phyloP scores from a whole-genome alignment of 2,797 vertebrate species.

The Sternarchorhynchus goeldii region DNA sequence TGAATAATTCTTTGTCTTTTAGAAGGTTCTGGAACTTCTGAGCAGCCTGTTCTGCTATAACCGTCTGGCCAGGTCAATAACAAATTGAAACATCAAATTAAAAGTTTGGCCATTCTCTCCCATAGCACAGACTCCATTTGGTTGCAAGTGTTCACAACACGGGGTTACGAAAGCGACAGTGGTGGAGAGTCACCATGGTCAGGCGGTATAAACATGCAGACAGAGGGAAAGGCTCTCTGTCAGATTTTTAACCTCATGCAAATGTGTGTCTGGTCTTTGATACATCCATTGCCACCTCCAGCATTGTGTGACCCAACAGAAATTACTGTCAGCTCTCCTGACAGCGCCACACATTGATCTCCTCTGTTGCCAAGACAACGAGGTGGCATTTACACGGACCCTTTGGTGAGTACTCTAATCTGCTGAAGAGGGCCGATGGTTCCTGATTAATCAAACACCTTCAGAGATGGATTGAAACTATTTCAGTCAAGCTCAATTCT shows the following conservation, averaged over 20 bases:
- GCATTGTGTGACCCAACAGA: constrained; percentile 77
- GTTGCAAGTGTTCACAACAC: not conserved
- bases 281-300: constrained; percentile 73
- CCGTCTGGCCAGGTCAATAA: not conserved
- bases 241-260: constrained; percentile 43
- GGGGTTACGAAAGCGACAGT: not conserved
- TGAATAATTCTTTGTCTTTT: constrained; percentile 33
- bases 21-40: not conserved
- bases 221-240: constrained; percentile 7
- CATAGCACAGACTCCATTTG: not conserved
- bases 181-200: not conserved
- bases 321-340: constrained; percentile 78
- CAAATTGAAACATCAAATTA: not conserved
- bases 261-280: constrained; percentile 55
- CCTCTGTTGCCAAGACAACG: constrained; percentile 75
- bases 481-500: constrained; percentile 52
- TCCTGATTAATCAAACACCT: constrained; percentile 77
- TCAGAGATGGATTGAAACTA: constrained; percentile 75
- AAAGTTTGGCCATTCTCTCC: constrained; percentile 1
- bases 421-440: constrained; percentile 67
- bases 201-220: constrained; percentile 6
- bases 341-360: constrained; percentile 73
- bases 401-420: constrained; percentile 70
- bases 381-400: constrained; percentile 68
- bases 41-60: not conserved